A percentile compares a stretch with the other conserved stretches of the same genome.
These are phyloP conservation scores for Cercopithecus diana DNA, from an alignment of 2,797 vertebrate genomes.

Conservation along the genomic window DNA sequence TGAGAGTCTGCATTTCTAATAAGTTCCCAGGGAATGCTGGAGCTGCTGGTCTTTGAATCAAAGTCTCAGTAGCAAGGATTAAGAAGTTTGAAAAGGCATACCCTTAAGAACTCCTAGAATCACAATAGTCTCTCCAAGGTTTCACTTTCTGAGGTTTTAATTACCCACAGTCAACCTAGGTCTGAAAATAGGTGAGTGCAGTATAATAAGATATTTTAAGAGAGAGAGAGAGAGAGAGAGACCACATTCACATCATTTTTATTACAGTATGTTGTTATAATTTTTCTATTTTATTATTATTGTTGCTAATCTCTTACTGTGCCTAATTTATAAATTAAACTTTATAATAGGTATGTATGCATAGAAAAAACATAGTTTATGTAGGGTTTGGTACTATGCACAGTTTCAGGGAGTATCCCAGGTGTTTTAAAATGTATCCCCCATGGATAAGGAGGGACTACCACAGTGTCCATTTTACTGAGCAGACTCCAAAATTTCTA, in stretches of 20 bases:
- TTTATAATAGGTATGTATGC: not conserved
- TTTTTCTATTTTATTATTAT: not conserved
- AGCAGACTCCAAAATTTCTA: not conserved
- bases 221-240: not conserved
- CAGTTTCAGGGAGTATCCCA: not conserved
- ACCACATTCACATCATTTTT: too few species aligned
- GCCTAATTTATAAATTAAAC: not conserved
- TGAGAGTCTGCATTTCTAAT: not conserved
- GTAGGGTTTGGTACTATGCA: not conserved
- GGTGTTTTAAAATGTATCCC: not conserved
- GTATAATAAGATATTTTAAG: not conserved
- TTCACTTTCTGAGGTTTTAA: not conserved
- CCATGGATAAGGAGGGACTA: not conserved
- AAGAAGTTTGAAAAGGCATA: not conserved
- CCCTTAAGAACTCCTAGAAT: not conserved
- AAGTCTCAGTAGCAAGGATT: constrained; percentile 31
- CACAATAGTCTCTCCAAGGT: not conserved
- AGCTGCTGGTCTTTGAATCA: not conserved
- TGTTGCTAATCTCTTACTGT: not conserved
- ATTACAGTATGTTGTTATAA: not conserved
- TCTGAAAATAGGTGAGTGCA: not conserved
- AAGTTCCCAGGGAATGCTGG: not conserved
- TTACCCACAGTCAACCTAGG: not conserved
- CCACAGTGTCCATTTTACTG: not conserved
- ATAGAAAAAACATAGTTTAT: not conserved